Percentiles rank a stretch among this genome's conserved stretches.
Conservation (phyloP, 2,113 vertebrate species). For the Columba livia region DNA sequence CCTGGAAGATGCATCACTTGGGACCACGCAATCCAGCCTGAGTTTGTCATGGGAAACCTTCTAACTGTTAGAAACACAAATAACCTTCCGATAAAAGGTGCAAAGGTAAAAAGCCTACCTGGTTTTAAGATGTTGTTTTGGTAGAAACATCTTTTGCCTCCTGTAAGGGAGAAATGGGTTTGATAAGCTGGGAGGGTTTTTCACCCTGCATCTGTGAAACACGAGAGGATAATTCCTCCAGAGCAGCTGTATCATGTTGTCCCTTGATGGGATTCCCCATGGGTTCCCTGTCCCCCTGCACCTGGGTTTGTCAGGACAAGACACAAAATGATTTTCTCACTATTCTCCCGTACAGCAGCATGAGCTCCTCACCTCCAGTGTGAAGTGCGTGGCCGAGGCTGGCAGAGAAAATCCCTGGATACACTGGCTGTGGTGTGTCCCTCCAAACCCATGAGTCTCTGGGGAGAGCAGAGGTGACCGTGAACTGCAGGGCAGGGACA, state of each 20-base stretch:
- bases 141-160: background rate
- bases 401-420: background rate
- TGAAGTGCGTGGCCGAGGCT: fast-evolving
- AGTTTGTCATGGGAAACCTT: background rate
- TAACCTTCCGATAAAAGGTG: background rate
- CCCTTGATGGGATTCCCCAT: no score
- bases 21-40: background rate
- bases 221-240: fast-evolving
- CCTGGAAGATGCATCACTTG: background rate
- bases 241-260: background rate
- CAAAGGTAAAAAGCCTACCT: background rate
- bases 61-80: background rate
- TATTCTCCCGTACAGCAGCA: fast-evolving
- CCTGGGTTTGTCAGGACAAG: background rate
- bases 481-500: background rate
- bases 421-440: background rate
- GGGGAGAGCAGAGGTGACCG: background rate
- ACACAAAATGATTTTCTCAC: background rate
- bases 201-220: background rate
- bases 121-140: background rate
- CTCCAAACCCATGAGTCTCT: fast-evolving
- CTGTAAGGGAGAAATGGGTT: background rate
- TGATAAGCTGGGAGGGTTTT: background rate
- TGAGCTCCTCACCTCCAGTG: fast-evolving
- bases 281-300: background rate